Base-by-base conservation (phyloP, 2,888 invertebrate species). In the Ametastegia equiseti region DNA sequence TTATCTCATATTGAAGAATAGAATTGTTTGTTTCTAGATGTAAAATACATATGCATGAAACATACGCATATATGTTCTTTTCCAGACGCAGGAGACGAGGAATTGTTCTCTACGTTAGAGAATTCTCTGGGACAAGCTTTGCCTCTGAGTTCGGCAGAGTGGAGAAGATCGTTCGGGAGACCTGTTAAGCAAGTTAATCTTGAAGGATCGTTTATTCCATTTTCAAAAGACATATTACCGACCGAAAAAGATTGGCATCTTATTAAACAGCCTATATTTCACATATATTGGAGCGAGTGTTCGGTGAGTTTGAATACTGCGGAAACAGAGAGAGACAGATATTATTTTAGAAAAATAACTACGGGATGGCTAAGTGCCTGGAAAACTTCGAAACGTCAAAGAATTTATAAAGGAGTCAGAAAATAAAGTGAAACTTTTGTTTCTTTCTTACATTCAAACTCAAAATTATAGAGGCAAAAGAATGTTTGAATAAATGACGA, bases 211-310 rank as follows among this genome's bases (percentile, higher is more conserved):
- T 97, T 98, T 91, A 94, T 96, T 71, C 96, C 96, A 75, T 97
- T 96, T 89, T 95, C 95, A 90, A 95, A 95, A 83, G 95, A 94
- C 80, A 94, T 95, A 83, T 91, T 97, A 80, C 96, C 96, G 67
- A 94, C 95, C 83, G 95, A 95, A 73, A 94, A 94, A 81, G 94
- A 95, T 90, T 95, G 96, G 92, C 96, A 96, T 89, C 94, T 98
- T 69, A 93, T 98, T 82, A 96, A 97, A 86, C 96, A 97, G 87
- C 97, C 98, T 13, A 96, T 98, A 91, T 95, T 99, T 89, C 98
- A 99, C 91, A 96, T 97, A 82, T 99, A 96, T 92, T 98, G 98
- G 96, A 98, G 97, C 30, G 98, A 98, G 91, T 98, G 98, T 94
- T 95, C 95, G 91, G 98, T 98, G 93, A 93, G 95, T 93, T 57